A percentile compares a stretch with the other conserved stretches of the same genome.
These are phyloP conservation scores for Chiridota heheva DNA, from an alignment of 35 echinoderm and acorn worm species.

Conservation along the genomic window DNA sequence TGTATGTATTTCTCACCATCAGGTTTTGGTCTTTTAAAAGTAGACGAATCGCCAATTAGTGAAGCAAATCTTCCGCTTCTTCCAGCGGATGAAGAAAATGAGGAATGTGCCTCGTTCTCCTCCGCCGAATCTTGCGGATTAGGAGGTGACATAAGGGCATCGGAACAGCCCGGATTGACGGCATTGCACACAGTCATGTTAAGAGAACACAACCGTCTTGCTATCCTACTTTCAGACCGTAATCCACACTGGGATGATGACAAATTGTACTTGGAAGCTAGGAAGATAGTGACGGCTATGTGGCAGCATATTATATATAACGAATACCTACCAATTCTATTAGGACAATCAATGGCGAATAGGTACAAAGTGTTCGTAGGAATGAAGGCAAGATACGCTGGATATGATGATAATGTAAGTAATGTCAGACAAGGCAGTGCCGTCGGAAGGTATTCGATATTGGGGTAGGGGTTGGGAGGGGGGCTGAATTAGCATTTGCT, in stretches of 20 bases:
- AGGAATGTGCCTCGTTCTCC: conserved; percentile 47
- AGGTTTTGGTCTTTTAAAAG: conserved; percentile 60
- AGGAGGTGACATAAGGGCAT: conserved; percentile 71
- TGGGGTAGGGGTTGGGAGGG: too few species aligned
- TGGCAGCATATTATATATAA: conserved; percentile 83
- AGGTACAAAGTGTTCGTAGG: neutral
- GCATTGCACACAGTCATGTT: conserved; percentile 72
- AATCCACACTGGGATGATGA: conserved; percentile 81
- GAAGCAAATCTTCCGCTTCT: conserved; percentile 38
- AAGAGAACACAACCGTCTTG: conserved; percentile 79
- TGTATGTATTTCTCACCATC: too few species aligned
- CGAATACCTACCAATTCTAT: conserved; percentile 72
- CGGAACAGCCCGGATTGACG: conserved; percentile 79
- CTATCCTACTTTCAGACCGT: conserved; percentile 18
- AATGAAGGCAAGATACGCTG: neutral
- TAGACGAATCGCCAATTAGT: conserved; percentile 31
- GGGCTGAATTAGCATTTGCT: too few species aligned
- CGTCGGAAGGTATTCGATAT: too few species aligned
- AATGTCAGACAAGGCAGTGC: too few species aligned
- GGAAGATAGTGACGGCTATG: conserved; percentile 57
- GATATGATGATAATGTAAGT: conserved; percentile 16
- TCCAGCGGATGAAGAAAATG: conserved; percentile 63
- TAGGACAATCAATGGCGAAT: conserved; percentile 37
- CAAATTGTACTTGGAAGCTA: conserved; percentile 64
- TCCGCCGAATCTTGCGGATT: conserved; percentile 44